Evolutionary conservation across 2,888 invertebrate genomes (phyloP), one percentile per base, ranked within the genome.

Genomic region (Phalera bucephala): DNA sequence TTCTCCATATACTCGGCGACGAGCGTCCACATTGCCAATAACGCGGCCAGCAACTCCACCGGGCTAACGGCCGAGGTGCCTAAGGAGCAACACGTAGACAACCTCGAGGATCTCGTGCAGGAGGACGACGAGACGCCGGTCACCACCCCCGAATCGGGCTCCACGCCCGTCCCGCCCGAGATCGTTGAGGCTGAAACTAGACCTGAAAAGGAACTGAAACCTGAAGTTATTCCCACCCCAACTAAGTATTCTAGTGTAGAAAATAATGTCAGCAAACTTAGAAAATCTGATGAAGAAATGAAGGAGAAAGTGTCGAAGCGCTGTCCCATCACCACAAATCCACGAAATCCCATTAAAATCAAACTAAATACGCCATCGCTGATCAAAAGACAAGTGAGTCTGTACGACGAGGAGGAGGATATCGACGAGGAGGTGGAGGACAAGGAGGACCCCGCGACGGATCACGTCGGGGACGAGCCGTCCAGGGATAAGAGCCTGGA

Each of bases 1-100:
- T 95, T 95, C 74, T 94, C 94, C 7, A 94, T 96, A 51, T 96
- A 96, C 79, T 96, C 96, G 0, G 93, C 94, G 5, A 93, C 95
- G 58, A 95, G 95, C 42, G 94, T 95, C 66, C 94, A 94, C 52
- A 91, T 95, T 32, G 94, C 94, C 0, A 91, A 92, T 52, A 91
- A 87, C 43, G 8, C 52, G 14, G 59, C 53, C 15, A 58, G 60
- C 41, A 32, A 22, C 42, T 43, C 11, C 10, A 11, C 27, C 14
- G 27, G 27, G 0, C 27, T 27, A 2, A 8, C 14, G 2, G 25
- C 12, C 11, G 26, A 26, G n/a, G 19, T 43, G 15, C 33, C 40
- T 26, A 39, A 33, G 29, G 61, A 46, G 2, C 37, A 25, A 26
- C 39, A 28, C 7, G 31, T 33, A 1, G 28, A 11, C 6, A 15